Conservation (phyloP, 2,113 vertebrate species). For the Alosa alosa region DNA sequence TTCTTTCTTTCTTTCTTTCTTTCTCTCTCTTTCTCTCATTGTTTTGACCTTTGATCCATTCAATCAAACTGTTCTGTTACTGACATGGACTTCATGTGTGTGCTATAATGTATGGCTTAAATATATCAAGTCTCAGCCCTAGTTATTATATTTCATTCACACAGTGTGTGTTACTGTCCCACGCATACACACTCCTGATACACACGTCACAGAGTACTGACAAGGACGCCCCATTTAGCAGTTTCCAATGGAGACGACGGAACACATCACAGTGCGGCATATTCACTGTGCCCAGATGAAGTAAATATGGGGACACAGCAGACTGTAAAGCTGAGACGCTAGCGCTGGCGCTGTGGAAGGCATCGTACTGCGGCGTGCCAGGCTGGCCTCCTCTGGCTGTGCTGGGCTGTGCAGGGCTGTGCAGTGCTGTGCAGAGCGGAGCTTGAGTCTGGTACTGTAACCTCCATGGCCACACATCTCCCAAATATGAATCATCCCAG, state of each 20-base stretch:
- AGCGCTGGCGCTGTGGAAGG: background rate
- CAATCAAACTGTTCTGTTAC: background rate
- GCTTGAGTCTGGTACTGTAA: background rate
- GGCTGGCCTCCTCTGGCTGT: background rate
- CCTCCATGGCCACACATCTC: background rate
- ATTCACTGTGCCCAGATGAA: background rate
- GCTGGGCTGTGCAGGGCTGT: too few relatives aligned
- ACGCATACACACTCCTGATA: background rate
- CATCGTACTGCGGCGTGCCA: background rate
- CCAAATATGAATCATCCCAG: constrained; percentile 24
- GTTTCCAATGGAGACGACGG: background rate
- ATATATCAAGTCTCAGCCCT: background rate
- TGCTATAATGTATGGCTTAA: background rate
- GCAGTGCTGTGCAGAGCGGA: background rate
- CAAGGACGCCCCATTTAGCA: background rate
- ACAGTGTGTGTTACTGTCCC: background rate
- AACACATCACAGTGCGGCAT: background rate
- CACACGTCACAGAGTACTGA: background rate
- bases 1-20: background rate
- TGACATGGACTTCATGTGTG: background rate
- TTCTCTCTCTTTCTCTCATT: background rate
- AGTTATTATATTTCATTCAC: background rate
- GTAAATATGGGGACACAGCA: background rate
- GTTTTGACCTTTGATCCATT: background rate
- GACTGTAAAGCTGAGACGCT: background rate